phyloP scores from a whole-genome alignment of 2,888 invertebrate genomes.

The Teleiodes luculella region DNA sequence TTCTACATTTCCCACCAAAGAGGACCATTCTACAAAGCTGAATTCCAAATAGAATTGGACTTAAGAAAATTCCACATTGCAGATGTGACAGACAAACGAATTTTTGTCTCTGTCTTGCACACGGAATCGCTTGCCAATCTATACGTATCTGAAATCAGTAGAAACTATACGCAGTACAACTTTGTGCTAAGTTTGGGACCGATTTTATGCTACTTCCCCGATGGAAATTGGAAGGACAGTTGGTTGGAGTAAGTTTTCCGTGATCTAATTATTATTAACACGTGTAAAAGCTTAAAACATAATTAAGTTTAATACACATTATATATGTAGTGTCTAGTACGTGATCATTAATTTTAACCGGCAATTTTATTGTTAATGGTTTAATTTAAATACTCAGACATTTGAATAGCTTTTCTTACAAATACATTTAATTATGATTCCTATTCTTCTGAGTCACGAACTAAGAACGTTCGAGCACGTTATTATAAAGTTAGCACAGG shows the following conservation, averaged over 20 bases:
- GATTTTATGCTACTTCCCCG: constrained; percentile 90
- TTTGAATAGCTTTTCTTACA: too few relatives aligned
- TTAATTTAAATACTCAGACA: too few relatives aligned
- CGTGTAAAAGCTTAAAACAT: too few relatives aligned
- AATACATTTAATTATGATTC: too few relatives aligned
- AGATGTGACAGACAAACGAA: constrained; percentile 88
- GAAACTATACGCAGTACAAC: constrained; percentile 80
- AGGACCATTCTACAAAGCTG: constrained; percentile 83
- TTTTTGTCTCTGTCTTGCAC: constrained; percentile 90
- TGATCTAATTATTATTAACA: constrained; percentile 19
- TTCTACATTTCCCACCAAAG: constrained; percentile 88
- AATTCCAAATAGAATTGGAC: constrained; percentile 85
- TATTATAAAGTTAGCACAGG: too few relatives aligned
- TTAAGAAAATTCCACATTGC: constrained; percentile 87
- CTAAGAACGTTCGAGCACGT: too few relatives aligned
- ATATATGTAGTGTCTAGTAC: too few relatives aligned
- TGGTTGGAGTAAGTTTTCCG: constrained; percentile 87
- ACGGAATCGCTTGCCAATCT: constrained; percentile 85
- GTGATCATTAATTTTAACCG: too few relatives aligned
- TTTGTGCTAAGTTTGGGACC: constrained; percentile 89
- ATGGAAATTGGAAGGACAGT: constrained; percentile 87
- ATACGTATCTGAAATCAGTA: constrained; percentile 87
- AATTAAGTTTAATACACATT: too few relatives aligned
- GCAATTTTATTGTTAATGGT: too few relatives aligned
- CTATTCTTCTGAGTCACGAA: too few relatives aligned